Evolutionary conservation across 1,140 invertebrate species (phyloP).

Genomic region (Procambarus clarkii): DNA sequence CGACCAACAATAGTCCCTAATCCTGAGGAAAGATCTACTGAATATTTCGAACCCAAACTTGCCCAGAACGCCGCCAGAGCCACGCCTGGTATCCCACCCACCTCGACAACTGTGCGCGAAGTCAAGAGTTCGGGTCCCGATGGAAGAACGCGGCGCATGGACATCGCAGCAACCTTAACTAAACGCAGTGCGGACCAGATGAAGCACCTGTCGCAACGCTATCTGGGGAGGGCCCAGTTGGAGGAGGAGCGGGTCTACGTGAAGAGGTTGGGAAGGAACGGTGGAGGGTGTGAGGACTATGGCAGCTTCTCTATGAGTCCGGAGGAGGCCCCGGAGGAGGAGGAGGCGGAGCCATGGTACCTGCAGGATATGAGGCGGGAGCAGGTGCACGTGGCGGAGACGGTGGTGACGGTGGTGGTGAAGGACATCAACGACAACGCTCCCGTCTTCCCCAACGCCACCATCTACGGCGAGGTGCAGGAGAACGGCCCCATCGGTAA

Average conservation of each 20-base stretch:
- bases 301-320: too few relatives aligned
- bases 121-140: background rate
- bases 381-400: background rate
- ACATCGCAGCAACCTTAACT: background rate
- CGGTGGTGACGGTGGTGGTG: background rate
- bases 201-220: too few relatives aligned
- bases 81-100: background rate
- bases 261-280: background rate
- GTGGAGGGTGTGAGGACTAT: background rate
- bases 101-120: background rate
- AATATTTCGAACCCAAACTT: too few relatives aligned
- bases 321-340: background rate
- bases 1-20: too few relatives aligned
- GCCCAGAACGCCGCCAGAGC: background rate
- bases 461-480: background rate
- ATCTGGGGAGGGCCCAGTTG: too few relatives aligned
- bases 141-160: background rate
- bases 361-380: background rate
- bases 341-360: background rate
- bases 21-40: too few relatives aligned
- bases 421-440: background rate
- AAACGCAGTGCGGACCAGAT: background rate
- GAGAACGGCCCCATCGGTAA: background rate
- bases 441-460: background rate
- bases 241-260: background rate